Conservation (phyloP, 1,140 invertebrate genomes). For the Lepidurus packardi region DNA sequence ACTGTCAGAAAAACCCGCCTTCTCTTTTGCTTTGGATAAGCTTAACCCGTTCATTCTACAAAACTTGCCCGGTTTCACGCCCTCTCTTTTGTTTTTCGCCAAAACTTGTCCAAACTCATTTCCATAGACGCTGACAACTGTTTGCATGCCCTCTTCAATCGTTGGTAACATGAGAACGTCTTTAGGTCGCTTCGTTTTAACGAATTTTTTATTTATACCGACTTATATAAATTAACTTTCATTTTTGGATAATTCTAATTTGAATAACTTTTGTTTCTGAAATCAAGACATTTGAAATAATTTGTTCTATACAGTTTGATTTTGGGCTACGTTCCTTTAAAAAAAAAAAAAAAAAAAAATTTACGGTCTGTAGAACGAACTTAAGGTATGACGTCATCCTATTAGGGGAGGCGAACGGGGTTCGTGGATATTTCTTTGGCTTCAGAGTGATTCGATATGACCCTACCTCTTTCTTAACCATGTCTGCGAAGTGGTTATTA, state of each 20-base stretch:
- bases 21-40: not conserved
- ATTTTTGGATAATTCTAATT: no score
- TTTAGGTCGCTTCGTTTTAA: no score
- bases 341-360: not conserved
- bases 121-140: no score
- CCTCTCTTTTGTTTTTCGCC: slow-evolving; percentile 5
- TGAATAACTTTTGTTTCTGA: no score
- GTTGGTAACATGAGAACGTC: no score
- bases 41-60: not conserved
- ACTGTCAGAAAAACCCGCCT: slow-evolving; percentile 9
- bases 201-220: no score
- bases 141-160: no score
- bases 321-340: not conserved
- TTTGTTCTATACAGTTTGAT: no score
- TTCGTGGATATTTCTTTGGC: not conserved
- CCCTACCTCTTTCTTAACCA: no score
- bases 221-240: no score
- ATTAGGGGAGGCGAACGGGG: not conserved
- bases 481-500: not conserved
- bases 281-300: no score
- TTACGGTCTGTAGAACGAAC: not conserved
- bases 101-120: not conserved
- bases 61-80: not conserved
- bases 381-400: not conserved
- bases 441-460: no score